Conservation (phyloP, 1,140 invertebrate genomes). For the Dendroctonus valens region DNA sequence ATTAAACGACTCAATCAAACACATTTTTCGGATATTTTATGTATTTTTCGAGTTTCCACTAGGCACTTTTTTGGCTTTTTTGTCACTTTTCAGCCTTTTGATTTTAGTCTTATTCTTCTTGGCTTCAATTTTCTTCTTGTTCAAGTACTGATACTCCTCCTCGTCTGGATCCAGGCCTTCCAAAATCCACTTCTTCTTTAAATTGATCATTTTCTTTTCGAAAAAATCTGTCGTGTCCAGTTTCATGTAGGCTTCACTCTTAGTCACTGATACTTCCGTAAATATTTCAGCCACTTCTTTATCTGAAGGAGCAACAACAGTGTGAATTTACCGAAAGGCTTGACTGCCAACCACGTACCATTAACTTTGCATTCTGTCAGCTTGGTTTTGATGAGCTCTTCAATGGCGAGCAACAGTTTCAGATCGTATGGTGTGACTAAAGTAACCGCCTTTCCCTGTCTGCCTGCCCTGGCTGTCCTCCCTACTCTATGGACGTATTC, state of each 20-base stretch:
- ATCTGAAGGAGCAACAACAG: conserved; percentile 57
- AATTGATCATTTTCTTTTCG: conserved; percentile 83
- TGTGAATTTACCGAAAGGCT: background rate
- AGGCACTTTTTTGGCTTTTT: background rate
- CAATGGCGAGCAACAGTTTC: conserved; percentile 81
- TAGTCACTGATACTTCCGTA: conserved; percentile 86
- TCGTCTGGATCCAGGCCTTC: conserved; percentile 80
- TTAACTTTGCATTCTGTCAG: conserved; percentile 82
- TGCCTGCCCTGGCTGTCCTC: conserved; percentile 89
- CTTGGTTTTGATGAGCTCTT: conserved; percentile 80
- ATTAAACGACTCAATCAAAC: no score
- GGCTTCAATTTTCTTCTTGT: conserved; percentile 49
- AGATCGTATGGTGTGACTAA: conserved; percentile 92
- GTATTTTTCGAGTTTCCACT: no score
- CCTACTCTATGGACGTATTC: conserved; percentile 98
- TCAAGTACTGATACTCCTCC: conserved; percentile 62
- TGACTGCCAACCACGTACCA: conserved; percentile 57
- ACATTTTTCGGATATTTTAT: no score
- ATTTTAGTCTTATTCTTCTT: conserved; percentile 28
- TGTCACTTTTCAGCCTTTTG: conserved; percentile 18
- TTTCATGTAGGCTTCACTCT: conserved; percentile 87
- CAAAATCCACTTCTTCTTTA: conserved; percentile 81
- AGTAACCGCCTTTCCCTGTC: conserved; percentile 82
- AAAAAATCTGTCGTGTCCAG: conserved; percentile 91
- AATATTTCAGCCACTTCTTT: conserved; percentile 83